These are phyloP conservation scores for Antheraea assamensis DNA, from an alignment of 2,888 invertebrate genomes.

Conservation along the genomic window DNA sequence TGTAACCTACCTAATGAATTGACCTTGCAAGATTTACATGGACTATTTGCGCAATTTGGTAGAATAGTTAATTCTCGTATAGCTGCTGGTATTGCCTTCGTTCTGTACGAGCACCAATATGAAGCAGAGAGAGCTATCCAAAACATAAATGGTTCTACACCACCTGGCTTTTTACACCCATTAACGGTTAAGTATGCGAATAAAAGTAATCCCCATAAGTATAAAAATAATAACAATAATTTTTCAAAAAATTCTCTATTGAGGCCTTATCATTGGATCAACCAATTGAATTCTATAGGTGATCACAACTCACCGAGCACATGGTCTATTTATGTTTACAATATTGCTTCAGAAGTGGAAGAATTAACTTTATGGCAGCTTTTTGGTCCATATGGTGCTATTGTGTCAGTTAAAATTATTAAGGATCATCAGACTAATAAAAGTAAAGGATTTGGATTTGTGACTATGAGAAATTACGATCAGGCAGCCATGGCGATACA, in stretches of 20 bases:
- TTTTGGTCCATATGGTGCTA: constrained; percentile 82
- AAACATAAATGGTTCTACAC: constrained; percentile 74
- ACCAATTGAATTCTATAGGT: constrained; percentile 76
- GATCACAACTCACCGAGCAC: constrained; percentile 78
- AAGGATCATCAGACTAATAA: constrained; percentile 80
- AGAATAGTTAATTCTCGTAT: constrained; percentile 82
- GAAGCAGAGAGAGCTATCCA: constrained; percentile 79
- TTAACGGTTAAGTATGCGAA: constrained; percentile 82
- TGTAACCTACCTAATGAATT: constrained; percentile 82
- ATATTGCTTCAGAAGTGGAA: constrained; percentile 78
- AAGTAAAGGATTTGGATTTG: constrained; percentile 81
- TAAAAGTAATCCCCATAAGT: constrained; percentile 80
- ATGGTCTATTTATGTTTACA: constrained; percentile 81
- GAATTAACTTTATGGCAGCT: constrained; percentile 80
- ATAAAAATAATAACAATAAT: constrained; percentile 78
- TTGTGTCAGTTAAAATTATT: constrained; percentile 81
- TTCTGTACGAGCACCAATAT: constrained; percentile 77
- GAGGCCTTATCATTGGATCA: constrained; percentile 79
- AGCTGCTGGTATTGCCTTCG: constrained; percentile 81
- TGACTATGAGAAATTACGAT: constrained; percentile 80
- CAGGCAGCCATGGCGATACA: constrained; percentile 82
- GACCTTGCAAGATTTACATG: constrained; percentile 81
- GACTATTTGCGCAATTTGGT: constrained; percentile 80
- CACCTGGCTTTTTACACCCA: constrained; percentile 79
- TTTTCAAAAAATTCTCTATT: constrained; percentile 73